phyloP scores from a whole-genome alignment of 2,797 vertebrate species.

The Myotis vivesi region DNA sequence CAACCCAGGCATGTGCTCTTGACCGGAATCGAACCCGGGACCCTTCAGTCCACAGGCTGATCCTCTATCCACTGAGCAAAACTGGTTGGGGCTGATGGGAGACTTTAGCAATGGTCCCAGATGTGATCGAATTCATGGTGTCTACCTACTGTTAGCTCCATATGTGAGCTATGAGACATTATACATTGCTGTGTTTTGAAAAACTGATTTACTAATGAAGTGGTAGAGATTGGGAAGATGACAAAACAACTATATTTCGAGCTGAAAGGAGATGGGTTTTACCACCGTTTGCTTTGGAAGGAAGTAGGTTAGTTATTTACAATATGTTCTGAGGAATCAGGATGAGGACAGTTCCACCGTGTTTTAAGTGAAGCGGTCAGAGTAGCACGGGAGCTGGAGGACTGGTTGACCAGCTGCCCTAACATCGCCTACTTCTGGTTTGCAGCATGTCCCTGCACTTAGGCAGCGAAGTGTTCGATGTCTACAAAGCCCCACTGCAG shows the following conservation, averaged over 20 bases:
- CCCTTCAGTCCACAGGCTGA: no score
- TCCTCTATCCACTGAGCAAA: no score
- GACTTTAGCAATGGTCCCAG: neutral
- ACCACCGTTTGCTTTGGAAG: neutral
- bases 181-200: neutral
- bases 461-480: constrained; percentile 96
- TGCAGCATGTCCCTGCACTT: constrained; percentile 96
- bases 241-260: neutral
- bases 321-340: neutral
- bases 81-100: neutral
- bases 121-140: neutral
- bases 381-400: neutral
- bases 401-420: neutral
- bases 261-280: neutral
- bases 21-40: no score
- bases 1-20: no score
- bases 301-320: neutral
- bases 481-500: constrained; percentile 94
- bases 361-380: neutral
- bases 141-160: neutral
- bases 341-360: neutral
- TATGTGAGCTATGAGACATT: neutral
- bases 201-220: neutral
- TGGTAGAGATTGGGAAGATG: neutral
- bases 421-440: neutral